Evolutionary conservation across 2,113 vertebrate species (phyloP), one percentile per base, ranked within the genome.

Genomic region (Peromyscus polionotus): DNA sequence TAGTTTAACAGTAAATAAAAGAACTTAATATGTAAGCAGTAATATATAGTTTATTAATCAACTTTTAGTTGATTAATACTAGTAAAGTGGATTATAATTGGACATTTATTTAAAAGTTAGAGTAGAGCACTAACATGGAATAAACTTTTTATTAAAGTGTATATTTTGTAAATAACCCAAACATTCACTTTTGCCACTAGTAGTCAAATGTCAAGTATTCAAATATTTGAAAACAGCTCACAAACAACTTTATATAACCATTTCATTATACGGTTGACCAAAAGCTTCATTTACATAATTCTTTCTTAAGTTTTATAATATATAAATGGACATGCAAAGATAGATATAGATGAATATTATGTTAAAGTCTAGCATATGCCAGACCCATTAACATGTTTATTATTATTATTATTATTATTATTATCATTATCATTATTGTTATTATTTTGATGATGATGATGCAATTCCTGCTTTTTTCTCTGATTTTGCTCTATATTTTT

Each of bases 81-180:
- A 36, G 22, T n/a, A 59, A 14, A 83, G 24, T 1, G 36, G 70
- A 19, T 59, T 5, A 65, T 10, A 54, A 7, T 9, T 79, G 59
- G 33, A 80, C 26, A 91, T 83, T 94, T 91, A 5, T 57, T 26
- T 79, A n/a, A 91, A 96, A 89, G 63, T 61, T 36, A 59, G 26
- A 90, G 16, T 83, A 92, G 0, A 95, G 12, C 6, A 54, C 1
- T 86, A 68, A 72, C 31, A 16, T 77, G 11, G 36, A 88, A 92
- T 63, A 79, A 84, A 61, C 33, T 73, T 39, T 87, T 92, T 92
- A 89, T 19, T 84, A 88, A 68, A 4, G 1, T 42, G 14, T n/a
- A 54, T 85, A 90, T 92, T 95, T 91, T 95, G 33, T 83, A 33
- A 95, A 72, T 76, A 96, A 88, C 76, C 14, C 70, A 92, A 91